Conservation (phyloP, 1,140 invertebrate species). For the Aricia agestis region DNA sequence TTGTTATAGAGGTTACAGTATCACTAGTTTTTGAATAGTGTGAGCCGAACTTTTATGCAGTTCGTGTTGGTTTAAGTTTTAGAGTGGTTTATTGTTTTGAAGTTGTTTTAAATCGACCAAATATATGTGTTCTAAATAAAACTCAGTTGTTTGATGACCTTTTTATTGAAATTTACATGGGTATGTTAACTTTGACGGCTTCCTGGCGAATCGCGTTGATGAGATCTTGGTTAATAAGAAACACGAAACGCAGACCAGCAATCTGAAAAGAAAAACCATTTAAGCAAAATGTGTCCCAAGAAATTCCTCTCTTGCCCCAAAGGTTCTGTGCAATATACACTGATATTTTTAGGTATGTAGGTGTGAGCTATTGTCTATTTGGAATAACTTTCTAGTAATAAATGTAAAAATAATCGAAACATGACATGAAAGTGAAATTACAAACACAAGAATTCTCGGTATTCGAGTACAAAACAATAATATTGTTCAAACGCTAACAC, state of each 20-base stretch:
- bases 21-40: slow-evolving; percentile 31
- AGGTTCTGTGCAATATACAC: no score
- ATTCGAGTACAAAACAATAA: neutral
- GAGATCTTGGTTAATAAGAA: slow-evolving; percentile 94
- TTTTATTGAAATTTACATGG: slow-evolving; percentile 55
- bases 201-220: slow-evolving; percentile 91
- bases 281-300: neutral
- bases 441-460: neutral
- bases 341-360: no score
- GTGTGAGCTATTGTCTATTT: no score
- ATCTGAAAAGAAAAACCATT: slow-evolving; percentile 77
- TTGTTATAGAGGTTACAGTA: slow-evolving; percentile 60
- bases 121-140: slow-evolving; percentile 76
- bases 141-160: slow-evolving; percentile 38
- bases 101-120: slow-evolving; percentile 73
- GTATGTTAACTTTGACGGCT: slow-evolving; percentile 83
- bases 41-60: slow-evolving; percentile 28
- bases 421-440: neutral
- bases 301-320: neutral
- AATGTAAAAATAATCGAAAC: neutral
- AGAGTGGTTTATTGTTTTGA: slow-evolving; percentile 66
- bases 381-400: no score
- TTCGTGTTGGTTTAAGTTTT: slow-evolving; percentile 51
- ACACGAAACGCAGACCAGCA: slow-evolving; percentile 92
- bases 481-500: neutral